Base-by-base conservation (phyloP, 1,140 invertebrate species). In the Brachionus sp. region DNA sequence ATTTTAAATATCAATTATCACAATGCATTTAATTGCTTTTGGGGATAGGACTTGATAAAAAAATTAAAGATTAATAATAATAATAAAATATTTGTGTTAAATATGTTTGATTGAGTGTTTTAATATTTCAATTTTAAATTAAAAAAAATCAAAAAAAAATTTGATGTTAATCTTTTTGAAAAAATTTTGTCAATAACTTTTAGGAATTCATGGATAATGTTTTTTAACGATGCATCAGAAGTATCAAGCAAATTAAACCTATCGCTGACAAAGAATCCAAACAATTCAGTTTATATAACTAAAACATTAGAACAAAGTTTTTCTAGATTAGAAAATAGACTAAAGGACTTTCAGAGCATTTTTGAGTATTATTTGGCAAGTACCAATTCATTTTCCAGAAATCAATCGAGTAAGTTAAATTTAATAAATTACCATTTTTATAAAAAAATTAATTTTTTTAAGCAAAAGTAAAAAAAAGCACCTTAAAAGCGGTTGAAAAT, bases 141-240 rank as follows among this genome's bases (percentile, higher is more conserved):
- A 39, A 39, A 4, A 39, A 39, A 5, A 39, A 39, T 39, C n/a
- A n/a, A n/a, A n/a, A n/a, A n/a, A n/a, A n/a, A n/a, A n/a, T n/a
- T n/a, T n/a, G n/a, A n/a, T n/a, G n/a, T n/a, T n/a, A n/a, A n/a
- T n/a, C n/a, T n/a, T n/a, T n/a, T n/a, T n/a, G n/a, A n/a, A n/a
- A n/a, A n/a, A n/a, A n/a, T n/a, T 29, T 29, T 29, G 3, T 29
- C 29, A 2, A 2, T 29, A 2, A 29, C 1, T 3, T 29, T 53
- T 53, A 78, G 77, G 50, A 78, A 78, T 25, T 78, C 53, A 57
- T 62, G 46, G 77, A 53, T 78, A 35, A 53, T 35, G 29, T 78
- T 50, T 53, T 53, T 50, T 33, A 46, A 53, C 16, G 77, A 78
- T 39, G 25, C 77, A 39, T 10, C 25, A n/a, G 77, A 78, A 35